Base-by-base conservation (phyloP, 2,797 vertebrate species). In the Phaenicophaeus curvirostris region DNA sequence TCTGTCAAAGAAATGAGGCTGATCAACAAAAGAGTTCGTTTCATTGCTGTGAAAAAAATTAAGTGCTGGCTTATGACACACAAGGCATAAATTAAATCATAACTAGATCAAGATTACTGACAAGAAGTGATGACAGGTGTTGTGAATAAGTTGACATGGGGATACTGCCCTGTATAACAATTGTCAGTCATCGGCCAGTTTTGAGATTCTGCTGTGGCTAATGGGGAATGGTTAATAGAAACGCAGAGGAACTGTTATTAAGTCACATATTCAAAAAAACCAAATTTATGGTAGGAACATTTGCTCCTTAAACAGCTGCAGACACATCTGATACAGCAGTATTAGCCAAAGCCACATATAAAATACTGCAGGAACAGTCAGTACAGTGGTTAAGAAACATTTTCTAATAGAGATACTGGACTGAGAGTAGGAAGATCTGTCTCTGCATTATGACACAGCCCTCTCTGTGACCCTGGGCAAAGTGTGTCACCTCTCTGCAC, bases 41-140 rank as follows among this genome's bases (percentile, higher is more conserved):
- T 88, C 95, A 95, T 90, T 91, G 95, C 95, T 95, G 58, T 87
- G 95, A 87, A 94, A 79, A 61, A 90, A 95, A 88, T 61, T 67
- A 96, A 94, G 89, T 27, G 85, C 92, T 78, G 94, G 79, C 80
- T 97, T 89, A 59, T 92, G 95, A 96, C 96, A 97, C 79, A 42
- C 37, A 5, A 96, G 89, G 96, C 97, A 97, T 97, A 97, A 98
- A 97, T 98, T 98, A 98, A 97, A 97, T 96, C 90, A 74, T 94
- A 92, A 91, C 93, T 54, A 80, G 79, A 97, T 91, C 50, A 58
- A 90, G 93, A 90, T 90, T 53, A 69, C 88, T 97, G 97, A 97
- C 95, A 96, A 97, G 95, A 93, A 94, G 96, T 89, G 98, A 97
- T 97, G 98, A 98, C 98, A 98, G 98, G 95, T 97, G 97, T 95